phyloP scores from a whole-genome alignment of 1,140 invertebrate species.

The Conopomorpha cramerella region DNA sequence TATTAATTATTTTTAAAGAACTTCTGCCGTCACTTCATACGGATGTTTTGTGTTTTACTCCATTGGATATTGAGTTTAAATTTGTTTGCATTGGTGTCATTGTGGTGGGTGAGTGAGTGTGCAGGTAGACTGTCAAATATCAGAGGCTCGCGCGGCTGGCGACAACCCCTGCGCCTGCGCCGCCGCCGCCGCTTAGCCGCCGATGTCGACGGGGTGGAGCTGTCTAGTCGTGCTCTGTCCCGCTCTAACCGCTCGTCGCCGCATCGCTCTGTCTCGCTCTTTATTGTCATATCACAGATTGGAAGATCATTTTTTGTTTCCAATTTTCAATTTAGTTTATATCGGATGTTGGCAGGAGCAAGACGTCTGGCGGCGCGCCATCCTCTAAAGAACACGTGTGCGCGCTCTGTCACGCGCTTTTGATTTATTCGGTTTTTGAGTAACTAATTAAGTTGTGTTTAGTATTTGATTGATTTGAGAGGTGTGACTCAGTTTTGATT shows the following conservation, averaged over 20 bases:
- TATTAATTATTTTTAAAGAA: conserved; percentile 14
- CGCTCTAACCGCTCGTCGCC: conserved; percentile 14
- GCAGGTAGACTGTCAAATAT: conserved; percentile 49
- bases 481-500: conserved; percentile 13
- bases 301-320: conserved; percentile 55
- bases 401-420: conserved; percentile 12
- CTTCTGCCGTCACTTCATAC: conserved; percentile 13
- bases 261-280: conserved; percentile 41
- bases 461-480: conserved; percentile 14
- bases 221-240: conserved; percentile 26
- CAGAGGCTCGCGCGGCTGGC: conserved; percentile 43
- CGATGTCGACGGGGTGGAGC: conserved; percentile 38
- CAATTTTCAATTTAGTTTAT: conserved; percentile 59
- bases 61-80: conserved; percentile 22
- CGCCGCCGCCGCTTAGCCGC: too few species aligned
- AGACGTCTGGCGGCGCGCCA: conserved; percentile 40
- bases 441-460: conserved; percentile 11
- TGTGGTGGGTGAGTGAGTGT: conserved; percentile 19
- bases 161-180: conserved; percentile 40
- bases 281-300: conserved; percentile 58
- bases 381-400: conserved; percentile 30
- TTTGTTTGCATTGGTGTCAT: conserved; percentile 12
- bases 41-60: conserved; percentile 11
- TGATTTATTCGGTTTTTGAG: conserved; percentile 12
- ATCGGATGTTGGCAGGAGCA: conserved; percentile 46